These are phyloP conservation scores for Anguilla anguilla DNA, from an alignment of 2,797 vertebrate genomes.

Conservation along the genomic window DNA sequence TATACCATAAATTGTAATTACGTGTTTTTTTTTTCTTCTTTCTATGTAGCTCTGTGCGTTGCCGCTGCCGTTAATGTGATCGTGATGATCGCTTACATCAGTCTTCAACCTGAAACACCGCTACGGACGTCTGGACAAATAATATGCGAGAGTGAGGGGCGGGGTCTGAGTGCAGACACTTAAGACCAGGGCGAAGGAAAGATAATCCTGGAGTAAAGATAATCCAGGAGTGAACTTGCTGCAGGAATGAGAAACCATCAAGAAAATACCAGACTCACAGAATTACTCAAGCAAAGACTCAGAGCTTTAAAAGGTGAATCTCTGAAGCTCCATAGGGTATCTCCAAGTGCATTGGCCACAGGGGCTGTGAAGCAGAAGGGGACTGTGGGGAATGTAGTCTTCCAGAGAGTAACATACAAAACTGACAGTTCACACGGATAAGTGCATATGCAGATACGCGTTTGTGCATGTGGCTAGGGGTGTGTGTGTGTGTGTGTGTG, in stretches of 20 bases:
- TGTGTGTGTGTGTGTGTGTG: background rate
- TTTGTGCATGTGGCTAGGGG: conserved; percentile 27
- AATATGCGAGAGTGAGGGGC: background rate
- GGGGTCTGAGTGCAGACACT: background rate
- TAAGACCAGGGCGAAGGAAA: background rate
- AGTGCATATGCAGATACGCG: conserved; percentile 31
- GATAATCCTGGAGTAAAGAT: background rate
- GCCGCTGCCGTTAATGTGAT: background rate
- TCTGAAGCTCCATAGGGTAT: background rate
- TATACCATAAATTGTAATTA: conserved; percentile 3
- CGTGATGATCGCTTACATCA: background rate
- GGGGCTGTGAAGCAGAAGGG: background rate
- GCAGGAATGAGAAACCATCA: background rate
- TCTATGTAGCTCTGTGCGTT: background rate
- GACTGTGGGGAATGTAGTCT: background rate
- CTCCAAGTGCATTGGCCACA: background rate
- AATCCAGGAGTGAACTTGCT: background rate
- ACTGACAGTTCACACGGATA: conserved; percentile 20
- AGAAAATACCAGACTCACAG: conserved; percentile 9
- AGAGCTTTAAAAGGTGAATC: background rate
- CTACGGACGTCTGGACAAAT: background rate
- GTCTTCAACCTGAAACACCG: background rate
- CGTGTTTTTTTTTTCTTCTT: background rate
- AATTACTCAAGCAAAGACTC: background rate
- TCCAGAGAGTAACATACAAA: background rate